Percentiles rank a stretch among this genome's conserved stretches.
These are phyloP conservation scores for Trissolcus japonicus DNA, from an alignment of 2,888 invertebrate genomes.

Conservation along the genomic window DNA sequence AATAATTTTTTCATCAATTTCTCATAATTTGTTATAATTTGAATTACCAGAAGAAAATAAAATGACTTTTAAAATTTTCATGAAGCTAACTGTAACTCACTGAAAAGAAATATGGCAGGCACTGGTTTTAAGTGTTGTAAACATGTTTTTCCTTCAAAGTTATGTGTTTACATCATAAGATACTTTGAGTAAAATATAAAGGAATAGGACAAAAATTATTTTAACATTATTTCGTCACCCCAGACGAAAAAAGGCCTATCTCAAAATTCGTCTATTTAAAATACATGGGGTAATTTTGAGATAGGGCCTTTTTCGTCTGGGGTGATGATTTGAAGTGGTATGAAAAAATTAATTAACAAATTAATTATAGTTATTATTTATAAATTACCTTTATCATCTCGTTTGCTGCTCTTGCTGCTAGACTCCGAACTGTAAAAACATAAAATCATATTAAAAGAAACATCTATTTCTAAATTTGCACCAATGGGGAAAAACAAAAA, in stretches of 20 bases:
- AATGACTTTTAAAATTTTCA: slow-evolving; percentile 3
- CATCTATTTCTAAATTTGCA: not conserved
- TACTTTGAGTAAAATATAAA: not conserved
- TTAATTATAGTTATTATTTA: no score
- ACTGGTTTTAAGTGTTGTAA: no score
- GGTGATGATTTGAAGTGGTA: no score
- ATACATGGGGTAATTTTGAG: no score
- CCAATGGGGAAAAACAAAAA: slow-evolving; percentile 44
- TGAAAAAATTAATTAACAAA: no score
- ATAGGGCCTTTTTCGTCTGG: no score
- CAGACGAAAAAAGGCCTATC: no score
- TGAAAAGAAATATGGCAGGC: no score
- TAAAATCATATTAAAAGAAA: slow-evolving; percentile 6
- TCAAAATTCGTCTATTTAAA: no score
- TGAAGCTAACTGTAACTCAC: not conserved
- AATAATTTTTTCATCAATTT: not conserved
- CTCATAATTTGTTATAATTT: not conserved
- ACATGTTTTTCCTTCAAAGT: no score
- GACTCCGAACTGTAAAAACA: slow-evolving; percentile 71
- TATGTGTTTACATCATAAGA: slow-evolving; percentile 1
- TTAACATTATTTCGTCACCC: not conserved
- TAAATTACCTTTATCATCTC: slow-evolving; percentile 76
- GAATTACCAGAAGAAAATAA: not conserved
- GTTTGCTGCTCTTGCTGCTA: slow-evolving; percentile 69
- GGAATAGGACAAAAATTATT: not conserved